A percentile compares a stretch with the other conserved stretches of the same genome.
phyloP scores from a whole-genome alignment of 2,113 vertebrate species.

The Pteropus alecto region DNA sequence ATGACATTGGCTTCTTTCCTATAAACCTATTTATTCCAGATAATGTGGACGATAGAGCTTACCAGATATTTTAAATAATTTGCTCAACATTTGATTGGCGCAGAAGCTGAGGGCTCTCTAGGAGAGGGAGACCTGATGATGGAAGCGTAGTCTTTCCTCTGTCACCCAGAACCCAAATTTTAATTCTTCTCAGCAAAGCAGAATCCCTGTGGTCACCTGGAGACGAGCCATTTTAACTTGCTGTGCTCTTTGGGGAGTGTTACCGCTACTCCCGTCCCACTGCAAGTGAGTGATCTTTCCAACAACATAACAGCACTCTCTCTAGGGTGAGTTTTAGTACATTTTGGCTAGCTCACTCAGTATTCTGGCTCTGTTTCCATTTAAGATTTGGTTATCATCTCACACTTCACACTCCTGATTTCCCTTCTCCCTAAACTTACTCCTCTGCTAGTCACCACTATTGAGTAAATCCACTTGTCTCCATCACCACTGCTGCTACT shows the following conservation, averaged over 20 bases:
- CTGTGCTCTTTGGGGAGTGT: neutral
- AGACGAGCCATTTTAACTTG: neutral
- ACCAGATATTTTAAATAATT: neutral
- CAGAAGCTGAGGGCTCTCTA: neutral
- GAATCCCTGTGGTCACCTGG: neutral
- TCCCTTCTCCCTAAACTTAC: neutral
- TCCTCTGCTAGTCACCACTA: neutral
- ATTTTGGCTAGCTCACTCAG: neutral
- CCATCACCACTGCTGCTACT: neutral
- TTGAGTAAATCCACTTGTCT: neutral
- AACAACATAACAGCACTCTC: neutral
- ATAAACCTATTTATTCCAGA: neutral
- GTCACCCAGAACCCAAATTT: neutral
- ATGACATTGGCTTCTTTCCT: neutral
- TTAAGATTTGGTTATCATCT: neutral
- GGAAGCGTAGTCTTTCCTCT: neutral
- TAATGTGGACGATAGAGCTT: neutral
- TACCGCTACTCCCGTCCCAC: neutral
- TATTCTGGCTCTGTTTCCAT: neutral
- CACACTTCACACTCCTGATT: neutral
- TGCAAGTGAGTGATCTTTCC: neutral
- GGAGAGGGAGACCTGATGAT: neutral
- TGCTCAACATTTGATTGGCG: neutral
- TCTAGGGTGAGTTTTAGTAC: neutral
- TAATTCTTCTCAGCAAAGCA: neutral